Evolutionary conservation across 2,797 vertebrate genomes (phyloP).

Genomic region (Rhincodon typus): DNA sequence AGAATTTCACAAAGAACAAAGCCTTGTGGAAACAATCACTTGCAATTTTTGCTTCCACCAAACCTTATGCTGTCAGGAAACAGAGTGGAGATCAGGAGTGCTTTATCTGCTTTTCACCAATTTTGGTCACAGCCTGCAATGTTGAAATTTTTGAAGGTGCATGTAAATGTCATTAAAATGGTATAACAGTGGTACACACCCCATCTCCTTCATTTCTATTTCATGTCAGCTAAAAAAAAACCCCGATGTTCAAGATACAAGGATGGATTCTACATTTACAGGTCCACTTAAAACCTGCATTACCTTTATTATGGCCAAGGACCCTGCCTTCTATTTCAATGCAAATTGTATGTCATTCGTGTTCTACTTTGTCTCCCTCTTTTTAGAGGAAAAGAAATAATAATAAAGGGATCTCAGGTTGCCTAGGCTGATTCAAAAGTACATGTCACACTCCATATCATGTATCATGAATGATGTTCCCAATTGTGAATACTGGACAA

Average conservation of each 20-base stretch:
- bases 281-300: neutral
- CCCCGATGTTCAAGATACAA: neutral
- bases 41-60: neutral
- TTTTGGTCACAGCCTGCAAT: neutral
- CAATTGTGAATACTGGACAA: no score
- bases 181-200: neutral
- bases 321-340: neutral
- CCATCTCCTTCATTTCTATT: no score
- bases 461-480: neutral
- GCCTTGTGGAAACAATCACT: neutral
- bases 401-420: neutral
- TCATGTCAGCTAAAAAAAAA: neutral
- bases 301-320: neutral
- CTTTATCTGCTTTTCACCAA: neutral
- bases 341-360: neutral
- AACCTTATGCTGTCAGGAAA: neutral
- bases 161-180: neutral
- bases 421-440: neutral
- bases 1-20: slow-evolving; percentile 3
- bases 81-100: neutral
- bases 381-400: neutral
- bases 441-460: neutral
- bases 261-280: neutral
- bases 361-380: neutral
- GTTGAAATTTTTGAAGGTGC: neutral